These are phyloP conservation scores for Yasuhikotakia modesta DNA, from an alignment of 2,797 vertebrate genomes.

Conservation along the genomic window DNA sequence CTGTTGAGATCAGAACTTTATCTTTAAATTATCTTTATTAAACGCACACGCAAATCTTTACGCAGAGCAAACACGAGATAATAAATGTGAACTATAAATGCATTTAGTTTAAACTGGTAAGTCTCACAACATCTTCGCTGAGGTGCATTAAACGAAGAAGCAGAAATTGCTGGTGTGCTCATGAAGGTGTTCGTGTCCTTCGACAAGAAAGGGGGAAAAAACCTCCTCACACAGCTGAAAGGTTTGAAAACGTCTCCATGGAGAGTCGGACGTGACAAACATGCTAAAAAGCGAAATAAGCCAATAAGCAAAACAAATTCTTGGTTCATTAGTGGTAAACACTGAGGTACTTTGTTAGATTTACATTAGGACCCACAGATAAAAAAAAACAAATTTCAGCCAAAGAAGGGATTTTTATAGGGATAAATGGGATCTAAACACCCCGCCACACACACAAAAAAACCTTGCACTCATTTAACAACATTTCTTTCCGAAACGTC, in stretches of 20 bases:
- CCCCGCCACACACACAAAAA: too few species aligned
- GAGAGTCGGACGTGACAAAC: slow-evolving; percentile 69
- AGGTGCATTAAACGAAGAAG: background rate
- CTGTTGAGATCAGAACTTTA: background rate
- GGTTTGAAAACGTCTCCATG: slow-evolving; percentile 75
- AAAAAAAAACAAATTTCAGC: background rate
- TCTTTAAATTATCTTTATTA: background rate
- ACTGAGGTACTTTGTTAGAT: slow-evolving; percentile 40
- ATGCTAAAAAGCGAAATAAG: slow-evolving; percentile 60
- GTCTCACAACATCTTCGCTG: background rate
- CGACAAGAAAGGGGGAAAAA: slow-evolving; percentile 41
- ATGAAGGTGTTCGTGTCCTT: slow-evolving; percentile 30
- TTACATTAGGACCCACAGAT: background rate
- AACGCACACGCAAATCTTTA: background rate
- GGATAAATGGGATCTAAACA: background rate
- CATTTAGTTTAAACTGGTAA: too few species aligned
- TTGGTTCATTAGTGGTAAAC: slow-evolving; percentile 21
- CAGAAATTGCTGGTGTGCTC: slow-evolving; percentile 13
- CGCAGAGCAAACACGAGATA: too few species aligned
- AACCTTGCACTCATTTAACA: background rate
- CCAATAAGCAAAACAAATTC: slow-evolving; percentile 40
- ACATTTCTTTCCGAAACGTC: background rate
- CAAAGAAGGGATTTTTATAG: background rate
- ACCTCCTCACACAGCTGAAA: slow-evolving; percentile 54
- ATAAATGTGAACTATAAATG: too few species aligned